Evolutionary conservation across 2,888 invertebrate species (phyloP), one percentile per base, ranked within the genome.

Genomic region (Arctia plantaginis): DNA sequence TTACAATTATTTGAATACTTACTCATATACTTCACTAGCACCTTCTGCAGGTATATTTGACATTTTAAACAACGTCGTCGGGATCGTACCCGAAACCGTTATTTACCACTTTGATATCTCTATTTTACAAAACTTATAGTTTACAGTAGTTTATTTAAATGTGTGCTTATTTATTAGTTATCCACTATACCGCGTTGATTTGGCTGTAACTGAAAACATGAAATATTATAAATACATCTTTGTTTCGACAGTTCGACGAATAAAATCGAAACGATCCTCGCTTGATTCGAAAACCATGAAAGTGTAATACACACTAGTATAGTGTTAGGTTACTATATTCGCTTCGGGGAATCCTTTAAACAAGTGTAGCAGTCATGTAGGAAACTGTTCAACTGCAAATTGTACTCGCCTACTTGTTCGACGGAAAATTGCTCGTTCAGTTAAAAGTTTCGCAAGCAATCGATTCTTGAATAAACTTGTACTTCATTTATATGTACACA

Each of bases 381-480:
- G 35, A 69, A 69, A 72, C 68, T 67, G 44, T 75, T 79, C 73
- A 81, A 82, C 70, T 23, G 75, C 62, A 68, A 66, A 71, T 74
- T 73, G 79, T 77, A 70, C 84, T 80, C 72, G 71, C 77, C 67
- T 75, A 81, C 73, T 75, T 67, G 66, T 75, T 71, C 55, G 71
- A 71, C 69, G 72, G 44, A 79, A 77, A 81, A 85, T 77, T 66
- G 74, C 62, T 75, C 69, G 78, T 81, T 74, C 73, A 78, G 70
- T 72, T 72, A 78, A 80, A 82, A 85, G 75, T 83, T 85, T 82
- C 59, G 64, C 65, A 51, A 75, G 69, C 68, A 74, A 82, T 81
- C 75, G 71, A 79, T 75, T 73, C 67, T 71, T 74, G 35, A 30
- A 39, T 64, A 66, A 77, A 69, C 72, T 66, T 69, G 69, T 66